Percentiles rank a stretch among this genome's conserved stretches.
Conservation (phyloP, 2,113 vertebrate genomes). For the Rhea americana region DNA sequence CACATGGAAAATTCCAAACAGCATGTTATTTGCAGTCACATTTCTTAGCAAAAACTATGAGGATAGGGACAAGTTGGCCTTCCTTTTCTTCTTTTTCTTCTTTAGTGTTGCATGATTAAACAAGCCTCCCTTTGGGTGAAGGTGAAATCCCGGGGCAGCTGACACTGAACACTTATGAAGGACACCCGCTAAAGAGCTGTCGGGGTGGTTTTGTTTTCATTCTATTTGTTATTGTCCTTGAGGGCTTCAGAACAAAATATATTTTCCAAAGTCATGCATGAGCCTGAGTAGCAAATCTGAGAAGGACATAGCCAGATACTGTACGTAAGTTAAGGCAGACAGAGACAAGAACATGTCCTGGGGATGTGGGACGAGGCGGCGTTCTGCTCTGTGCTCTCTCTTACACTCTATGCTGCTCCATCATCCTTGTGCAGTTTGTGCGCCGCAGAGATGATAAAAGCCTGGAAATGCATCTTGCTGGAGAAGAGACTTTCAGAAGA, state of each 20-base stretch:
- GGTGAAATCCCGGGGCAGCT: conserved; percentile 18
- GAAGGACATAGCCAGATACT: not conserved
- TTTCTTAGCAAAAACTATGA: not conserved
- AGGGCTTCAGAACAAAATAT: conserved; percentile 48
- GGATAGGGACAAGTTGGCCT: not conserved
- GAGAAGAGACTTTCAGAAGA: not conserved
- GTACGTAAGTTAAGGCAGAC: not conserved
- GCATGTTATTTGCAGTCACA: not conserved
- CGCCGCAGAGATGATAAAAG: not conserved
- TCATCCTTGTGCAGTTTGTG: not conserved
- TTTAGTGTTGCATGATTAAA: conserved; percentile 3
- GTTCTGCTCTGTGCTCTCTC: not conserved
- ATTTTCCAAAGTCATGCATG: conserved; percentile 51
- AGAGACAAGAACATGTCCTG: not conserved
- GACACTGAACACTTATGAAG: conserved; percentile 19
- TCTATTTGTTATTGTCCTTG: conserved; percentile 65
- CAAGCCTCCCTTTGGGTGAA: conserved; percentile 33
- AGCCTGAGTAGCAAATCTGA: conserved; percentile 27
- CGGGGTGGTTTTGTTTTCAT: conserved; percentile 41
- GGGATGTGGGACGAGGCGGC: not conserved
- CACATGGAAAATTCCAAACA: conserved; percentile 6
- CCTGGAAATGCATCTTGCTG: not conserved
- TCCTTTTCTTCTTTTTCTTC: not conserved
- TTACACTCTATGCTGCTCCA: not conserved
- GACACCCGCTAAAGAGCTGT: conserved; percentile 11